Evolutionary conservation across 2,113 vertebrate genomes (phyloP), one percentile per base, ranked within the genome.

Genomic region (Ceratotherium simum): DNA sequence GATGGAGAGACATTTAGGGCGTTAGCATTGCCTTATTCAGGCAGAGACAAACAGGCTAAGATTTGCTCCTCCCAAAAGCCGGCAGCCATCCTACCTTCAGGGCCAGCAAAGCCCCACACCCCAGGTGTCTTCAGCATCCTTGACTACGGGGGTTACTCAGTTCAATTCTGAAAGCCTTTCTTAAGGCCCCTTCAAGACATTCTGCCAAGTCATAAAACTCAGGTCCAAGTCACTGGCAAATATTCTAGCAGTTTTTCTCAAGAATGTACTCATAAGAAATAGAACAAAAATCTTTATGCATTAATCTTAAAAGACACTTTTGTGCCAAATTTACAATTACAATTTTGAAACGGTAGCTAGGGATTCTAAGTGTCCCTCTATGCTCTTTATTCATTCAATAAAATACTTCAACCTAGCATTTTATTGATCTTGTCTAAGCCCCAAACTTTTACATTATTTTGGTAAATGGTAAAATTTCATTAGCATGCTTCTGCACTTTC

Each of bases 11-110:
- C n/a, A 2, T 16, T 10, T 48, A 5, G 27, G n/a, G 20, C 2
- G 2, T n/a, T 18, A 18, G 29, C 27, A 33, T 36, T 1, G 0
- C 48, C 20, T n/a, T 25, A 1, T 17, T 9, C 31, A 0, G 11
- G 23, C 54, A 25, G 42, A 73, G 29, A 46, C 2, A 56, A 8
- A 1, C 20, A 14, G 76, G 11, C 36, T 23, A 4, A 62, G 21
- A 51, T n/a, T 21, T 0, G 5, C 6, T 17, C 21, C 65, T 81
- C 20, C 29, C 42, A 3, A 5, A 29, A 67, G 6, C 23, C 42
- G 46, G 0, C 6, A 6, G 25, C 42, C 20, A 4, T 12, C 64
- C 39, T 48, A 56, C 73, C 39, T 23, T 20, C 60, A n/a, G 23
- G 31, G 8, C 36, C 8, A 33, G 51, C 56, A 42, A 3, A 8